Evolutionary conservation across 2,113 vertebrate genomes (phyloP).

Genomic region (Cepphus grylle): DNA sequence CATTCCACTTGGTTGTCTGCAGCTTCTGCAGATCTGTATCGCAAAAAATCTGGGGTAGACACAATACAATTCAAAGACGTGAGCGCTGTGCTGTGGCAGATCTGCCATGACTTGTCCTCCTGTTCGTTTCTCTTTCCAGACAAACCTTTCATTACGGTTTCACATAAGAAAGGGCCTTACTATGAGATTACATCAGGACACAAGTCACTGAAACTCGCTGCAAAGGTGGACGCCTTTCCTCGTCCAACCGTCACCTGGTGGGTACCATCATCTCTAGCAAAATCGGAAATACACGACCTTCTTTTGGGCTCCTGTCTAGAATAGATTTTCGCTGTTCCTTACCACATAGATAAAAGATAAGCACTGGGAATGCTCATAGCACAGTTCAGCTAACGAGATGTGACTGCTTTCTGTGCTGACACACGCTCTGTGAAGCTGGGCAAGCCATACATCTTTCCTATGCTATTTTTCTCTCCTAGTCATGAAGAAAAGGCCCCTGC

Average conservation of each 20-base stretch:
- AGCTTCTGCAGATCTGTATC: background rate
- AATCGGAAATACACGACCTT: fast-evolving
- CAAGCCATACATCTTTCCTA: background rate
- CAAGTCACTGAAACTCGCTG: slow-evolving; percentile 73
- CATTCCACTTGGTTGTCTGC: background rate
- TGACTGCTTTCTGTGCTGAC: background rate
- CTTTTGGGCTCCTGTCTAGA: background rate
- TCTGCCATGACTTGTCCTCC: background rate
- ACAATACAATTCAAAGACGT: background rate
- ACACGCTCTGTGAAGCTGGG: background rate
- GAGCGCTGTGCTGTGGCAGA: background rate
- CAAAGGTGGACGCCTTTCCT: slow-evolving; percentile 81
- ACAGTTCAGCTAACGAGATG: background rate
- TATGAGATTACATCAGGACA: slow-evolving; percentile 60
- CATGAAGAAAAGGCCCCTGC: background rate
- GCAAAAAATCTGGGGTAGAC: background rate
- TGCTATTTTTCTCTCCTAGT: background rate
- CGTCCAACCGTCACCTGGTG: slow-evolving; percentile 77
- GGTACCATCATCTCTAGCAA: background rate
- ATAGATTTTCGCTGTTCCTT: background rate
- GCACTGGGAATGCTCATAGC: background rate
- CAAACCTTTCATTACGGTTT: slow-evolving; percentile 77
- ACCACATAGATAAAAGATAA: no score
- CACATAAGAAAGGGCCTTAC: slow-evolving; percentile 45
- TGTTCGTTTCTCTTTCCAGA: slow-evolving; percentile 70